Evolutionary conservation across 2,888 invertebrate genomes (phyloP), one percentile per base, ranked within the genome.

Genomic region (Drosophila peninsularis): DNA sequence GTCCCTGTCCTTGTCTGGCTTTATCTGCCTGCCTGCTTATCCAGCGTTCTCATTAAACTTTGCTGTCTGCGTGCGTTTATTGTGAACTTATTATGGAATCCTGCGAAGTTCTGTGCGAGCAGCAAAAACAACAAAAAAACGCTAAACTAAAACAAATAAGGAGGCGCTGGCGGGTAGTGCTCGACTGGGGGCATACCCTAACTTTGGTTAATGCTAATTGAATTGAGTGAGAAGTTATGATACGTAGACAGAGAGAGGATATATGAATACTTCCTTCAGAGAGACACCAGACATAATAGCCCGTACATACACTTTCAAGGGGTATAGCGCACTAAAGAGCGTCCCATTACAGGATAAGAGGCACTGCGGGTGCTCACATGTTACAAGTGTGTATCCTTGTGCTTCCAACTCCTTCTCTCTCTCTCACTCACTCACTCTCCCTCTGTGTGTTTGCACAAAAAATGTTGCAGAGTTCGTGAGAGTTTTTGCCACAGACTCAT

Each of bases 41-140:
- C 36, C 24, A 57, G 42, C 45, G 54, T 52, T 57, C 60, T 65
- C 76, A 62, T 75, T 75, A 41, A 79, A 71, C 72, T 79, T 79
- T 70, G 60, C 36, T 49, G 37, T 34, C 45, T 64, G 69, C 55
- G 42, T 52, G 50, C 62, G 54, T 64, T 63, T 60, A 56, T 62
- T 58, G 42, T 34, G 45, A 69, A 72, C 72, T 72, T 80, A 67
- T 74, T 77, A 62, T 57, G 47, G 57, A 54, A 66, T 61, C 62
- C 61, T 61, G 64, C 60, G 49, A 75, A 75, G 66, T 75, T 71
- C 24, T 17, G 7, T 24, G 30, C 66, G 6, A 19, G 36, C 56
- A 70, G 21, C 21, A 21, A 52, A 30, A 17, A 30, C n/a, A 45
- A n/a, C 0, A 24, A n/a, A 27, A 30, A 73, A 65, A 14, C 7